These are phyloP conservation scores for Ditula angustiorana DNA, from an alignment of 2,888 invertebrate genomes.

Conservation along the genomic window DNA sequence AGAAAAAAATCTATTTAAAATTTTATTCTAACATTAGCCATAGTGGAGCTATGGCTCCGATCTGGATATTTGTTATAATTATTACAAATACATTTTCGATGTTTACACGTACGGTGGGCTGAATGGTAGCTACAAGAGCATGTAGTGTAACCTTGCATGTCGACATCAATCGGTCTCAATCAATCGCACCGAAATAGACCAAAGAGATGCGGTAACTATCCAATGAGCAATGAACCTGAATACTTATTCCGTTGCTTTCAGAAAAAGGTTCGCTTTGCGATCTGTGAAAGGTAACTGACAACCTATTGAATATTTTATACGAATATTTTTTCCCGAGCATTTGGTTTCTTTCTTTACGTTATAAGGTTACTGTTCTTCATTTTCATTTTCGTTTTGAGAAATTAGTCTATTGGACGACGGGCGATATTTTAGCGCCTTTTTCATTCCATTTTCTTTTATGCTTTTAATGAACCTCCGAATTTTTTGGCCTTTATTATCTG, in stretches of 20 bases:
- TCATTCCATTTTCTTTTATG: not conserved
- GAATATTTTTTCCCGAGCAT: constrained; percentile 21
- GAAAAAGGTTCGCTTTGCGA: constrained; percentile 20
- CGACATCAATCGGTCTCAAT: constrained; percentile 54
- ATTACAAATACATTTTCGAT: not conserved
- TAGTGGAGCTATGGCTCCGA: too few species aligned
- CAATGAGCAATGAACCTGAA: constrained; percentile 46
- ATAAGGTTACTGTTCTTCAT: not conserved
- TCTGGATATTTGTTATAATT: not conserved
- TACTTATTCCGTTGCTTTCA: constrained; percentile 22
- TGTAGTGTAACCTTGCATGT: constrained; percentile 49
- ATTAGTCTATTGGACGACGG: constrained; percentile 6
- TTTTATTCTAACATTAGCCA: too few species aligned
- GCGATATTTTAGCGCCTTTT: not conserved
- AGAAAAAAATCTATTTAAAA: too few species aligned
- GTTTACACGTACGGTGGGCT: not conserved
- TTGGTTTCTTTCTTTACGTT: constrained; percentile 5
- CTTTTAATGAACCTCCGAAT: too few species aligned
- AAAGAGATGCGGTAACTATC: constrained; percentile 51
- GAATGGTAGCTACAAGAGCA: not conserved
- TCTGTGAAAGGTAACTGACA: constrained; percentile 39
- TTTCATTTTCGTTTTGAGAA: constrained; percentile 17
- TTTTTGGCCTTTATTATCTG: too few species aligned
- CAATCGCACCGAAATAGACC: constrained; percentile 70
- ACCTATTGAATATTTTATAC: constrained; percentile 31